phyloP scores from a whole-genome alignment of 2,113 vertebrate genomes.

The Ranitomeya variabilis region DNA sequence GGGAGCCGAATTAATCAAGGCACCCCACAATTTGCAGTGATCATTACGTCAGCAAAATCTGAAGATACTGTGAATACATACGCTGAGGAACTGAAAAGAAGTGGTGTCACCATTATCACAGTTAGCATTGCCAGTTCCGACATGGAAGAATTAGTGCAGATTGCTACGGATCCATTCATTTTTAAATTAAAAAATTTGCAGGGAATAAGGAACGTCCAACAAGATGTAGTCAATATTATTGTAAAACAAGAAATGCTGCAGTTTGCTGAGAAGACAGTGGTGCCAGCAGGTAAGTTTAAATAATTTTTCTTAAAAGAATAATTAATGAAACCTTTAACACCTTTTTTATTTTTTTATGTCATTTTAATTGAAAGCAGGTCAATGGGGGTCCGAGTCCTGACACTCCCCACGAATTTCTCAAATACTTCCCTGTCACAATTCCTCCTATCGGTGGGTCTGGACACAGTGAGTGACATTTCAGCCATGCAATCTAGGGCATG shows the following conservation, averaged over 20 bases:
- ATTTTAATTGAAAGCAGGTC: too few species aligned
- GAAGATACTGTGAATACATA: conserved; percentile 64
- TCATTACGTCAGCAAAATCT: conserved; percentile 74
- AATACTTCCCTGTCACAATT: too few species aligned
- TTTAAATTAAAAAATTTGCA: conserved; percentile 56
- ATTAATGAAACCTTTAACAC: too few species aligned
- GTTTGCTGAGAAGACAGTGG: not conserved
- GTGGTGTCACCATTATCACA: conserved; percentile 70
- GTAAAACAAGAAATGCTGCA: conserved; percentile 39
- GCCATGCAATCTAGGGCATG: too few species aligned
- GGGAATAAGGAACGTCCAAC: not conserved
- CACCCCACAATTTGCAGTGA: conserved; percentile 70
- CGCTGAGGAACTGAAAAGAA: conserved; percentile 66
- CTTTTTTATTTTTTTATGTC: too few species aligned
- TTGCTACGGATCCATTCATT: conserved; percentile 57
- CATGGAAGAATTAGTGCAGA: conserved; percentile 58
- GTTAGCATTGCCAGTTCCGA: conserved; percentile 66
- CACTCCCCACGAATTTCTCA: too few species aligned
- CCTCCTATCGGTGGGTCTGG: too few species aligned
- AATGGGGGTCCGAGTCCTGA: too few species aligned
- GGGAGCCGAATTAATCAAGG: conserved; percentile 73
- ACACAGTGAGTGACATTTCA: too few species aligned
- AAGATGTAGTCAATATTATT: conserved; percentile 63
- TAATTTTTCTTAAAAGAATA: not conserved
- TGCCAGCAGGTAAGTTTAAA: conserved; percentile 59